Conservation (phyloP, 2,888 invertebrate species). For the Drosophila subsilvestris region DNA sequence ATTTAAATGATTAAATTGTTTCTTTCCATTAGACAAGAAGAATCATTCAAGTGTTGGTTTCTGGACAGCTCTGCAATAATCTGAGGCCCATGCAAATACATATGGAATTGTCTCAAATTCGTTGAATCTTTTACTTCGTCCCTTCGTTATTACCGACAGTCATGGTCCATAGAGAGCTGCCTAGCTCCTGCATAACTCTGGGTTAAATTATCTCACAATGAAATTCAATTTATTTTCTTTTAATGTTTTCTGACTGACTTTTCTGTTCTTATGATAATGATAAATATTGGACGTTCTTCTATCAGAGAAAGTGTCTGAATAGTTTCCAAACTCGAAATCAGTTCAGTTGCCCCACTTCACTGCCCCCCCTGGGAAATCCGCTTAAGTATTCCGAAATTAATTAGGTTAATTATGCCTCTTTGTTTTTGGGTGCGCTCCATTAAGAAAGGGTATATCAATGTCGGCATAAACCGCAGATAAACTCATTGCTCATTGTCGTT, state of each 20-base stretch:
- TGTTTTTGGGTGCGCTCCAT: slow-evolving; percentile 8
- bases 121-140: neutral
- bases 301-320: neutral
- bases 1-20: neutral
- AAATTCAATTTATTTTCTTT: no score
- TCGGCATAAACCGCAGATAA: slow-evolving; percentile 33
- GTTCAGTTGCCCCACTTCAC: no score
- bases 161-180: neutral
- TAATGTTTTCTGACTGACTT: no score
- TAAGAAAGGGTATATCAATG: slow-evolving; percentile 41
- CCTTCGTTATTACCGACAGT: neutral
- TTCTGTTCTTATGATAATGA: no score
- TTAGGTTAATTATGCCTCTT: slow-evolving; percentile 1
- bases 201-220: neutral
- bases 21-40: no score
- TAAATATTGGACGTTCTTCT: neutral
- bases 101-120: neutral
- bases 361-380: no score
- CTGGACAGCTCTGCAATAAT: neutral
- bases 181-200: no score
- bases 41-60: neutral
- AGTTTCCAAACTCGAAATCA: neutral
- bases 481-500: slow-evolving; percentile 33
- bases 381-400: neutral
- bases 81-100: neutral